phyloP scores from a whole-genome alignment of 1,140 invertebrate species.

The Trichogramma pretiosum region DNA sequence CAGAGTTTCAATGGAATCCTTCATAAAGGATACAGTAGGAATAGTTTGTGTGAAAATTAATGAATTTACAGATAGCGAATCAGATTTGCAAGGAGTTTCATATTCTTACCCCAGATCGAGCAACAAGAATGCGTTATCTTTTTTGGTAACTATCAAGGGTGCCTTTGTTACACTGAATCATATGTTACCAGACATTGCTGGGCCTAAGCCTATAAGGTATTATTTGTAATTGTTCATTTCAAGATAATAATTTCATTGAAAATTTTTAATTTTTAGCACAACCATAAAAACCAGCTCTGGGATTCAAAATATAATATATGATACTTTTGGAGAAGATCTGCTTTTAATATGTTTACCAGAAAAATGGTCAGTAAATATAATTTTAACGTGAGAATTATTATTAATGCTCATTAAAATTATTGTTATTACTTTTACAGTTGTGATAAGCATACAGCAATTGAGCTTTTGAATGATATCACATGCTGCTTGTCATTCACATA shows the following conservation, averaged over 20 bases:
- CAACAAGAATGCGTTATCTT: constrained; percentile 44
- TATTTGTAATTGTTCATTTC: constrained; percentile 5
- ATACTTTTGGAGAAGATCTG: constrained; percentile 46
- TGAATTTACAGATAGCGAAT: constrained; percentile 50
- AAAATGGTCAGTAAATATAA: constrained; percentile 43
- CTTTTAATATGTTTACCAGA: constrained; percentile 44
- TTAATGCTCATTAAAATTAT: constrained; percentile 35
- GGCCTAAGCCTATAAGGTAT: constrained; percentile 45
- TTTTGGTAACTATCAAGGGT: constrained; percentile 52
- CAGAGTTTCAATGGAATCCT: constrained; percentile 43
- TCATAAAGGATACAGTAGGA: constrained; percentile 51
- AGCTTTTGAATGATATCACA: constrained; percentile 43
- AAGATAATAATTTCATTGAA: constrained; percentile 16
- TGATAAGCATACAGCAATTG: constrained; percentile 42
- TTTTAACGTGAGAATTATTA: no score
- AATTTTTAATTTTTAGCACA: constrained; percentile 38
- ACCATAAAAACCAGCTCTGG: constrained; percentile 47
- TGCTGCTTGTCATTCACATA: constrained; percentile 47
- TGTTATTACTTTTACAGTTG: constrained; percentile 41
- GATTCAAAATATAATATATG: constrained; percentile 52
- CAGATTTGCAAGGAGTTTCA: constrained; percentile 55
- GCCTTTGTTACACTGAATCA: constrained; percentile 62
- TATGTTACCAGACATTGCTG: constrained; percentile 53
- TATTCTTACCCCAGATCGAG: constrained; percentile 59
- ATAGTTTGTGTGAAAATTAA: constrained; percentile 55